Conservation (phyloP, 2,797 vertebrate genomes). For the Lepilemur septentrionalis region DNA sequence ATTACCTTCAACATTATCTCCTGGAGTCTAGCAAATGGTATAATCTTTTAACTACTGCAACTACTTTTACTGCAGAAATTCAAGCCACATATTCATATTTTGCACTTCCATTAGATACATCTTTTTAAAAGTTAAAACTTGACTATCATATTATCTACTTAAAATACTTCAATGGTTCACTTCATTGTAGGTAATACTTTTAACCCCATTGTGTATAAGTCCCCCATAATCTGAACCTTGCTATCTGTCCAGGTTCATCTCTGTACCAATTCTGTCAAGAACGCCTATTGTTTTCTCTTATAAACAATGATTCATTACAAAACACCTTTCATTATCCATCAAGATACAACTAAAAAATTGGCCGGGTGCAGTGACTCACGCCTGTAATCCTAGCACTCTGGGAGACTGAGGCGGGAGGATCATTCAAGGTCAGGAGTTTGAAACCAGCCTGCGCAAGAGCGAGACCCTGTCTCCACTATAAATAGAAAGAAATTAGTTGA, state of each 20-base stretch:
- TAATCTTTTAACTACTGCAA: neutral
- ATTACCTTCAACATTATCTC: neutral
- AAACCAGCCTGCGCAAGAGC: no score
- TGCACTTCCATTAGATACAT: neutral
- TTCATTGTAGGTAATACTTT: neutral
- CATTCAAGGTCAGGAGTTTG: no score
- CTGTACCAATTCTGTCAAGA: neutral
- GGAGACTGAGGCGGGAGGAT: no score
- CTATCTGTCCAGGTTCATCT: neutral
- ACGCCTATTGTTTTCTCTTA: neutral
- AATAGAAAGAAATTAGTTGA: no score
- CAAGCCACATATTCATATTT: neutral
- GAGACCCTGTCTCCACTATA: no score
- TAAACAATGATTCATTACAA: neutral
- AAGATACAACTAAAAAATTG: neutral
- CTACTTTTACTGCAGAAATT: neutral
- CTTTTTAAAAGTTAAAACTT: neutral
- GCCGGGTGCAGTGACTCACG: no score
- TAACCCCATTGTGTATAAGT: neutral
- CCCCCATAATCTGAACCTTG: neutral
- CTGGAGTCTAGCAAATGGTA: neutral
- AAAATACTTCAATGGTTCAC: neutral
- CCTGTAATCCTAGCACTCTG: no score
- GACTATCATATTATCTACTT: neutral
- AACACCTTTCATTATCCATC: neutral